These are phyloP conservation scores for Chaetodon trifascialis DNA, from an alignment of 2,113 vertebrate genomes.

Conservation along the genomic window DNA sequence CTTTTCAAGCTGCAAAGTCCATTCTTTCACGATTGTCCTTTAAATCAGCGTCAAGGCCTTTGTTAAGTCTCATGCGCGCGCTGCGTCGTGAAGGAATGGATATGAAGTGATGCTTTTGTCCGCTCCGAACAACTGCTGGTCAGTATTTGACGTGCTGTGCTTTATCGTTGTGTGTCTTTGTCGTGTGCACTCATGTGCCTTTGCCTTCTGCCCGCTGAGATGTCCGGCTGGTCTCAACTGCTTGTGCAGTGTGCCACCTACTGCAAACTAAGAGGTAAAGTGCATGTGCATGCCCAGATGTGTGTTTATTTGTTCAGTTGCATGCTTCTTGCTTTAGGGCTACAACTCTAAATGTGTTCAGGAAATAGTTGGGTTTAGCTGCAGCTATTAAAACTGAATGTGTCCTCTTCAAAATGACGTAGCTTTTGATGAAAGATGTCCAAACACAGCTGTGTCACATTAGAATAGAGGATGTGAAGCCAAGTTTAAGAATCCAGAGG, in stretches of 20 bases:
- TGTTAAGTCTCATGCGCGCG: background rate
- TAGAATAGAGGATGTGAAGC: background rate
- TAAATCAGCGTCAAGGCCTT: background rate
- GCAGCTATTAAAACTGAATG: background rate
- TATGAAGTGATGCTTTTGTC: conserved; percentile 57
- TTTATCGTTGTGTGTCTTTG: conserved; percentile 68
- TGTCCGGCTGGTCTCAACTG: conserved; percentile 73
- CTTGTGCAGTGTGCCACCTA: conserved; percentile 79
- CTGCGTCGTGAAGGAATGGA: conserved; percentile 60
- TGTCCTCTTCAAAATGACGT: background rate
- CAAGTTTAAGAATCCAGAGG: background rate
- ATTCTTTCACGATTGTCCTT: conserved; percentile 52
- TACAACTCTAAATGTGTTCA: conserved; percentile 34
- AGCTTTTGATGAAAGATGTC: conserved; percentile 12
- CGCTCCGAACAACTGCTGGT: conserved; percentile 70
- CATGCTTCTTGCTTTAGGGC: conserved; percentile 66
- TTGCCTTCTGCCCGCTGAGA: conserved; percentile 76
- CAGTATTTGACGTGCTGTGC: conserved; percentile 71
- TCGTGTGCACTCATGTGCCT: conserved; percentile 61
- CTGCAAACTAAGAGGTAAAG: conserved; percentile 80
- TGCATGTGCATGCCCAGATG: conserved; percentile 60
- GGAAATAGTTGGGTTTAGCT: conserved; percentile 24
- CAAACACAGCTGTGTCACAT: conserved; percentile 4
- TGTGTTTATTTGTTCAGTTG: conserved; percentile 57
- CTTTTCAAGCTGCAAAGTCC: conserved; percentile 58